phyloP scores from a whole-genome alignment of 2,888 invertebrate genomes.

The Suillia variegata region DNA sequence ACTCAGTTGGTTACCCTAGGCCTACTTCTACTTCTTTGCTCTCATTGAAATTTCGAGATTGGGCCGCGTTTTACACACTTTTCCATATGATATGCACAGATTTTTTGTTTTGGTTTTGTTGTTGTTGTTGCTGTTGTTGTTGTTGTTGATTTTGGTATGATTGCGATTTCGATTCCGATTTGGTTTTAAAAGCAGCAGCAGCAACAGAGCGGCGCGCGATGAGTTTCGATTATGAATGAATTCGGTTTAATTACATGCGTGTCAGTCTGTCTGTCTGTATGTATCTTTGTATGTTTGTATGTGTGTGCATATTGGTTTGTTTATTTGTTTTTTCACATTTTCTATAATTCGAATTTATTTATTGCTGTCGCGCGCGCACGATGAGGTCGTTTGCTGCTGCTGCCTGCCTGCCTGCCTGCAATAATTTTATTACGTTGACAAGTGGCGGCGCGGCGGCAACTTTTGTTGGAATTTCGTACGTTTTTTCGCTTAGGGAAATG shows the following conservation, averaged over 20 bases:
- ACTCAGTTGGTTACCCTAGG: no score
- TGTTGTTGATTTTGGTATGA: no score
- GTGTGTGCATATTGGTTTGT: background rate
- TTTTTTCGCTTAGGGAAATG: no score
- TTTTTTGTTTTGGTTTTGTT: no score
- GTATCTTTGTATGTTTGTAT: background rate
- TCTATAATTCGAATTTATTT: no score
- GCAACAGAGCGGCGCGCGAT: background rate
- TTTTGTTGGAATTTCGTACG: no score
- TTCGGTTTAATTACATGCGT: background rate
- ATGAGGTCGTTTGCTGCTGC: background rate
- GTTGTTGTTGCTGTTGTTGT: no score
- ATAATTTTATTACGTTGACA: slow-evolving; percentile 2
- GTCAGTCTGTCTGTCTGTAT: background rate
- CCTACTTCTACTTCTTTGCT: no score
- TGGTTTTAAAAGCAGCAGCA: background rate
- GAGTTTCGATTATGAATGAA: slow-evolving; percentile 3
- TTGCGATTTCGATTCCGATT: background rate
- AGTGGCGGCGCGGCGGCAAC: background rate
- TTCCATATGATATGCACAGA: no score
- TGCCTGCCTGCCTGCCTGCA: background rate
- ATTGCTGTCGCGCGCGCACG: background rate
- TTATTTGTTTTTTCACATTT: no score
- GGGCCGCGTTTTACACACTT: no score
- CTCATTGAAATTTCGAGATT: no score